Percentiles rank a stretch among this genome's conserved stretches.
phyloP scores from a whole-genome alignment of 2,888 invertebrate species.

The Malthinus flaveolus region DNA sequence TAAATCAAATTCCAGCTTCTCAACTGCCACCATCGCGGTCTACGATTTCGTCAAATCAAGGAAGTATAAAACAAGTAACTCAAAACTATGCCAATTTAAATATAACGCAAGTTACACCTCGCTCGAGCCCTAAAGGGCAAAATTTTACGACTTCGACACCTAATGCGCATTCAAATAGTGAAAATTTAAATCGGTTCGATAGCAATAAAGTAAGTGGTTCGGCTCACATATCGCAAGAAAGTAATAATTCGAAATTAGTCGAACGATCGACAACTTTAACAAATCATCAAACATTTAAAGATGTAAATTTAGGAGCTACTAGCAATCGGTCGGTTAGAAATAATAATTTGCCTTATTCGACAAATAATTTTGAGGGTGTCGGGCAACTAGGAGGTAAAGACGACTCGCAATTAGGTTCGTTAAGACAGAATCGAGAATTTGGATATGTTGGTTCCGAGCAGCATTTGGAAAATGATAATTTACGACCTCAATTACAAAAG shows the following conservation, averaged over 20 bases:
- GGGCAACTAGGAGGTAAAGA: too few species aligned
- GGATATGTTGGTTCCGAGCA: too few species aligned
- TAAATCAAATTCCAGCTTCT: slow-evolving; percentile 40
- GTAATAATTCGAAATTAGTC: neutral
- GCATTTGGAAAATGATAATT: too few species aligned
- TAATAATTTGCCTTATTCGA: slow-evolving; percentile 1
- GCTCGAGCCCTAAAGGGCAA: slow-evolving; percentile 37
- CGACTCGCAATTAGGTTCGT: too few species aligned
- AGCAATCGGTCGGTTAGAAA: neutral
- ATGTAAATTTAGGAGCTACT: neutral
- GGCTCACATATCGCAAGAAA: neutral
- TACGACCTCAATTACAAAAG: too few species aligned
- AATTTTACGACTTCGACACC: slow-evolving; percentile 46
- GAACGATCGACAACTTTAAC: neutral
- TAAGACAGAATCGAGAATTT: too few species aligned
- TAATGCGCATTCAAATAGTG: neutral
- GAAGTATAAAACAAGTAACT: slow-evolving; percentile 30
- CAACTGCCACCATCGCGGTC: slow-evolving; percentile 42
- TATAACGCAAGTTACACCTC: slow-evolving; percentile 35
- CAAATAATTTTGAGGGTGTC: too few species aligned
- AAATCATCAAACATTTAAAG: neutral
- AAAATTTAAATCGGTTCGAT: neutral
- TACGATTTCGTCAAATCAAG: slow-evolving; percentile 38
- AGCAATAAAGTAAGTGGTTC: neutral
- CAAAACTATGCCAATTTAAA: slow-evolving; percentile 36